A percentile compares a stretch with the other conserved stretches of the same genome.
Conservation (phyloP, 2,888 invertebrate genomes). For the Ennomos erosarius region DNA sequence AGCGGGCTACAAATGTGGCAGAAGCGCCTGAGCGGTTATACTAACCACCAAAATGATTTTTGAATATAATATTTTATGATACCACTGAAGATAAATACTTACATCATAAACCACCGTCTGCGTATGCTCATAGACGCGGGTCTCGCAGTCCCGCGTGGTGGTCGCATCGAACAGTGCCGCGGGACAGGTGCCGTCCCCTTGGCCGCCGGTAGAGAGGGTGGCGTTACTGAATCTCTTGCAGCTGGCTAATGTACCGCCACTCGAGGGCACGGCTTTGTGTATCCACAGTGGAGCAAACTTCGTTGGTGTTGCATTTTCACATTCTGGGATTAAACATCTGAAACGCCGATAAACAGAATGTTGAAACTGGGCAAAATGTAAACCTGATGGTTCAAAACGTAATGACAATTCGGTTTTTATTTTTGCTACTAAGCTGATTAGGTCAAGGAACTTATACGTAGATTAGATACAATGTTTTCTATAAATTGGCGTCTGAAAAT, state of each 20-base stretch:
- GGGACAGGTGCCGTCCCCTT: constrained; percentile 50
- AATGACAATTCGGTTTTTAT: too few relatives aligned
- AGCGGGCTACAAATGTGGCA: too few relatives aligned
- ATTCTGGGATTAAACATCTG: constrained; percentile 65
- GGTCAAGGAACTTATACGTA: too few relatives aligned
- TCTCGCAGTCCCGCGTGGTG: constrained; percentile 51
- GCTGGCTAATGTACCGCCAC: constrained; percentile 60
- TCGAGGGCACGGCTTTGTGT: constrained; percentile 67
- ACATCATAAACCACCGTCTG: constrained; percentile 54
- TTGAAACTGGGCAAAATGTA: background rate
- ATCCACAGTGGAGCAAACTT: constrained; percentile 75
- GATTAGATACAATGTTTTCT: too few relatives aligned
- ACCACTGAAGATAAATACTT: constrained; percentile 22
- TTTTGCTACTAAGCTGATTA: too few relatives aligned
- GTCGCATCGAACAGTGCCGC: constrained; percentile 56
- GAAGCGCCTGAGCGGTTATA: too few relatives aligned
- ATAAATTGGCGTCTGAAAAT: too few relatives aligned
- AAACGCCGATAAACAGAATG: constrained; percentile 12
- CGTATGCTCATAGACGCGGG: constrained; percentile 63
- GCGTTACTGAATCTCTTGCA: constrained; percentile 70
- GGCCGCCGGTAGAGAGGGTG: constrained; percentile 15
- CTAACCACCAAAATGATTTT: too few relatives aligned
- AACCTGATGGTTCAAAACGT: too few relatives aligned
- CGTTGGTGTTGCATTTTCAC: constrained; percentile 46
- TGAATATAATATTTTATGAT: too few relatives aligned